A percentile compares a stretch with the other conserved stretches of the same genome.
Evolutionary conservation across 2,888 invertebrate species (phyloP).

Genomic region (Teinopalpus imperialis): DNA sequence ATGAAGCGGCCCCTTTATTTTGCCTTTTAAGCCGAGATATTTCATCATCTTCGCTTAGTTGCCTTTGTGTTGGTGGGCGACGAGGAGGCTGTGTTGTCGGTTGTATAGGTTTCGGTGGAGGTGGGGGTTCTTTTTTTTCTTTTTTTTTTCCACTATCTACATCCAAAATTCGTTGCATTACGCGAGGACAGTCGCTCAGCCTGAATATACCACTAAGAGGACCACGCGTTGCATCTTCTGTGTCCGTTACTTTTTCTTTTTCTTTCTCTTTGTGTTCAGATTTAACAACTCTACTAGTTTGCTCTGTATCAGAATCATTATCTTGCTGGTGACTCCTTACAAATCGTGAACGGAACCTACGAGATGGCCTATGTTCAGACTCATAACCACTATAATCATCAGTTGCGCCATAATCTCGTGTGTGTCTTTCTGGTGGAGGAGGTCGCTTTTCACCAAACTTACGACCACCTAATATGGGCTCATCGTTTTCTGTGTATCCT

Average conservation of each 20-base stretch:
- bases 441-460: conserved; percentile 89
- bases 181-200: conserved; percentile 92
- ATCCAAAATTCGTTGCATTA: conserved; percentile 94
- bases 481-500: conserved; percentile 85
- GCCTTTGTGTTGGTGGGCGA: conserved; percentile 85
- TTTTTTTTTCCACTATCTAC: conserved; percentile 88
- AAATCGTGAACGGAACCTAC: conserved; percentile 88
- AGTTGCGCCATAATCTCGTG: conserved; percentile 80
- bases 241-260: conserved; percentile 90
- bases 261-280: conserved; percentile 84
- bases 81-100: conserved; percentile 80
- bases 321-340: conserved; percentile 86
- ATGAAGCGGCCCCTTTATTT: conserved; percentile 87
- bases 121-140: conserved; percentile 86
- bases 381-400: conserved; percentile 89
- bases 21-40: conserved; percentile 93
- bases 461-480: conserved; percentile 87
- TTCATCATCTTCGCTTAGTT: conserved; percentile 95
- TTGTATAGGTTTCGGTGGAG: conserved; percentile 79
- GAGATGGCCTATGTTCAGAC: conserved; percentile 81
- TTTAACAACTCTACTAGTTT: conserved; percentile 83
- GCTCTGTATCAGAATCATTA: conserved; percentile 90
- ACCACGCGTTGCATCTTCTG: conserved; percentile 93
- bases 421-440: conserved; percentile 75
- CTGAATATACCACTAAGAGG: conserved; percentile 95